phyloP scores from a whole-genome alignment of 2,888 invertebrate genomes.

The Arenicola marina region DNA sequence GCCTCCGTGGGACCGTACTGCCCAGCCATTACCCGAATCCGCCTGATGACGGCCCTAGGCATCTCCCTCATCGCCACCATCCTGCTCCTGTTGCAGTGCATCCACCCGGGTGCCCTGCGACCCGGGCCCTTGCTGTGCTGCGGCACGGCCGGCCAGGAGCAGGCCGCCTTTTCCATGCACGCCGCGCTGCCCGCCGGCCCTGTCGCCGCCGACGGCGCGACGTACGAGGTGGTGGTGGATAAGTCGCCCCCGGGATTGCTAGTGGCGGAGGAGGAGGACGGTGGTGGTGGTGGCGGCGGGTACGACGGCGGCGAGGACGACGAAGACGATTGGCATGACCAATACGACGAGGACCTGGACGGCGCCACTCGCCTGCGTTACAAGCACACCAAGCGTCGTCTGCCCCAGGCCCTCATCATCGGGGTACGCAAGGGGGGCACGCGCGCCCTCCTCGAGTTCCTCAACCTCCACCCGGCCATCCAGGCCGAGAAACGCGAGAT shows the following conservation, averaged over 20 bases:
- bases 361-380: slow-evolving; percentile 14
- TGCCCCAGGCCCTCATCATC: slow-evolving; percentile 61
- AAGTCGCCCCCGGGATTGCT: neutral
- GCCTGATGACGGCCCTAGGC: slow-evolving; percentile 54
- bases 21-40: neutral
- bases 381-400: slow-evolving; percentile 41
- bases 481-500: slow-evolving; percentile 93
- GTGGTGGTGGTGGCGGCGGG: neutral
- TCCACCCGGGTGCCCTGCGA: no score
- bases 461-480: slow-evolving; percentile 68
- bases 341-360: neutral
- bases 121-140: slow-evolving; percentile 16
- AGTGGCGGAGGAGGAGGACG: neutral
- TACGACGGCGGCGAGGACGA: neutral
- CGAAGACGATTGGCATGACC: no score
- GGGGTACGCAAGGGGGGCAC: slow-evolving; percentile 62
- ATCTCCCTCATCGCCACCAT: neutral
- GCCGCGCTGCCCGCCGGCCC: neutral
- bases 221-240: neutral
- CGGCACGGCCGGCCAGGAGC: neutral
- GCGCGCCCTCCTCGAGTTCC: slow-evolving; percentile 60
- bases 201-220: slow-evolving; percentile 8
- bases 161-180: neutral
- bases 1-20: neutral
- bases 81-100: slow-evolving; percentile 1